These are phyloP conservation scores for Pimpla rufipes DNA, from an alignment of 2,888 invertebrate species.

Conservation along the genomic window DNA sequence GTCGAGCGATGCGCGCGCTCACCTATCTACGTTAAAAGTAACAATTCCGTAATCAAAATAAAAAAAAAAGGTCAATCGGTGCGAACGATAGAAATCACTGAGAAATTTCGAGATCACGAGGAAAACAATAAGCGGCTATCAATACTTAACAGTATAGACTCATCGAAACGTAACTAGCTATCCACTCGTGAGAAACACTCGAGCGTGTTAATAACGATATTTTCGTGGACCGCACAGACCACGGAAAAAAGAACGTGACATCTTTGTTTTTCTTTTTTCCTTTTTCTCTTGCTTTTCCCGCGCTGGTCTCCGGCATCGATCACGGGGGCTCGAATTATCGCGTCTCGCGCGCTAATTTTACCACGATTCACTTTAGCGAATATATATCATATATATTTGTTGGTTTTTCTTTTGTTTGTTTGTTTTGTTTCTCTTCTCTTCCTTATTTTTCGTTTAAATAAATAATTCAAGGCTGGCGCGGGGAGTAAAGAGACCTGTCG, in stretches of 20 bases:
- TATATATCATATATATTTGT: constrained; percentile 14
- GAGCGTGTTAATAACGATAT: constrained; percentile 39
- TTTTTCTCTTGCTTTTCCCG: constrained; percentile 15
- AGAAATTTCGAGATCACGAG: constrained; percentile 66
- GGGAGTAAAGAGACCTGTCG: constrained; percentile 47
- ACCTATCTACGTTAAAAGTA: constrained; percentile 18
- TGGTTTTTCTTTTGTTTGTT: neutral
- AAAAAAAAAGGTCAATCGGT: neutral
- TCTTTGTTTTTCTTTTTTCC: constrained; percentile 7
- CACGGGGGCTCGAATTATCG: neutral
- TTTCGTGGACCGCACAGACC: neutral
- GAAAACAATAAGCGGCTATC: constrained; percentile 34
- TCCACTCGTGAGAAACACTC: constrained; percentile 33
- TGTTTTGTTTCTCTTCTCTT: too few relatives aligned
- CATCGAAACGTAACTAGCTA: constrained; percentile 52
- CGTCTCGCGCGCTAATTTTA: neutral
- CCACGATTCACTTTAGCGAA: constrained; percentile 11
- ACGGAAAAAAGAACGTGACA: constrained; percentile 7
- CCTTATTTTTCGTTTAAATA: constrained; percentile 41
- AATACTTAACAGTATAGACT: constrained; percentile 54
- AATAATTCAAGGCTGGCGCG: constrained; percentile 61
- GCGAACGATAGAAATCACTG: constrained; percentile 50
- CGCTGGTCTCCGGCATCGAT: constrained; percentile 13
- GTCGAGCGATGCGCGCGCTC: constrained; percentile 7
- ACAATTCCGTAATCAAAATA: constrained; percentile 14